These are phyloP conservation scores for Benitochromis conjunctus DNA, from an alignment of 2,113 vertebrate species.

Conservation along the genomic window DNA sequence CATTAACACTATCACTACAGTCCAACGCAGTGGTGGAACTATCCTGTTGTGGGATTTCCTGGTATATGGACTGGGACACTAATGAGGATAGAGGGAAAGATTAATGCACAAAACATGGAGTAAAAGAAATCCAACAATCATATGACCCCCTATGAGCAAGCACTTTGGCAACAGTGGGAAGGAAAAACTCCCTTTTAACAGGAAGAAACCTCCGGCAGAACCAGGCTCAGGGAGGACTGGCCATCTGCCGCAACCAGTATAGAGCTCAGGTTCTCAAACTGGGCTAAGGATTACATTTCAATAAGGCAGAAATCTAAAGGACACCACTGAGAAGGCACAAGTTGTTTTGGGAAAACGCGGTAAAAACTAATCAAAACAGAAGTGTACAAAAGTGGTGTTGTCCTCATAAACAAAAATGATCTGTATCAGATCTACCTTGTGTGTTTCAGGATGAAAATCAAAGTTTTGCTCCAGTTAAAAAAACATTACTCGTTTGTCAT, in stretches of 20 bases:
- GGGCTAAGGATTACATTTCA: neutral
- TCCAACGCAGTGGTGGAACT: neutral
- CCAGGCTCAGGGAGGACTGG: too few species aligned
- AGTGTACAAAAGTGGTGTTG: neutral
- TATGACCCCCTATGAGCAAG: too few species aligned
- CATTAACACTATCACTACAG: neutral
- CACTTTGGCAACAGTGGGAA: too few species aligned
- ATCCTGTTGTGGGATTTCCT: neutral
- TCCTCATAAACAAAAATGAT: fast-evolving
- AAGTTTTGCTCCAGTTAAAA: neutral
- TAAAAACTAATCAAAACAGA: neutral
- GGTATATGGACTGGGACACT: neutral
- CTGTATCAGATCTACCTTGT: neutral
- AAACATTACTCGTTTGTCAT: neutral
- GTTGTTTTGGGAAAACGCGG: neutral
- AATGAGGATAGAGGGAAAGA: neutral
- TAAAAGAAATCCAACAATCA: neutral
- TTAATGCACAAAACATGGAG: neutral
- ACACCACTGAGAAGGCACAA: neutral
- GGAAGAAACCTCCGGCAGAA: too few species aligned
- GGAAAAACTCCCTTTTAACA: too few species aligned
- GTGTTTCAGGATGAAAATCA: neutral
- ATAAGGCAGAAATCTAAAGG: neutral
- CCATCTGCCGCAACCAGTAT: too few species aligned
- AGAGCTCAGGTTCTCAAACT: neutral